A percentile compares a stretch with the other conserved stretches of the same genome.
Conservation (phyloP, 2,113 vertebrate species). For the Arothron firmamentum region DNA sequence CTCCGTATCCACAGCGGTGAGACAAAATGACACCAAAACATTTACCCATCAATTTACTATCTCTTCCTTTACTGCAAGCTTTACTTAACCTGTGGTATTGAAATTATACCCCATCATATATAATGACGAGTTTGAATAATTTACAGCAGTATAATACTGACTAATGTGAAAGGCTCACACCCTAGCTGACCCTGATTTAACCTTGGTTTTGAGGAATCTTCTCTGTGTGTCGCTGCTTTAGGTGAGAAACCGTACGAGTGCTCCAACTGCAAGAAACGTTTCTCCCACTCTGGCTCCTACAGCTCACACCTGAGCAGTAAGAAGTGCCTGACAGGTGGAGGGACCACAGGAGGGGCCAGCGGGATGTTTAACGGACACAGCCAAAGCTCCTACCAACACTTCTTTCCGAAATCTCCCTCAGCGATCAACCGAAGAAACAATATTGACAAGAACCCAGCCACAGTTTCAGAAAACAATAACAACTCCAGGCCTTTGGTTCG, state of each 20-base stretch:
- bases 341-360: conserved; percentile 30
- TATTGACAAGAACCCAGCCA: conserved; percentile 54
- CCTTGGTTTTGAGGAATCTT: conserved; percentile 4
- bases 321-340: conserved; percentile 73
- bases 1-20: conserved; percentile 83
- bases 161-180: conserved; percentile 14
- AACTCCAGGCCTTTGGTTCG: conserved; percentile 18
- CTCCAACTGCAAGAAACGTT: conserved; percentile 80
- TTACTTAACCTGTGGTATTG: conserved; percentile 31
- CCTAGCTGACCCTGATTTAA: conserved; percentile 15
- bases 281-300: conserved; percentile 83
- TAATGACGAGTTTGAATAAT: conserved; percentile 16
- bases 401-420: conserved; percentile 66
- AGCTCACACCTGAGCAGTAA: conserved; percentile 83
- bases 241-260: conserved; percentile 84
- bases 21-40: conserved; percentile 50
- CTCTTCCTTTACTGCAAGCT: conserved; percentile 44
- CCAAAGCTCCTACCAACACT: conserved; percentile 57
- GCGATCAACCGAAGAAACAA: conserved; percentile 52
- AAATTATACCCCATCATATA: conserved; percentile 42
- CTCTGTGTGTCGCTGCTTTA: conserved; percentile 39
- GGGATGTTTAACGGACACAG: conserved; percentile 60
- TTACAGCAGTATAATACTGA: conserved; percentile 12
- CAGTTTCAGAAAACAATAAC: conserved; percentile 42
- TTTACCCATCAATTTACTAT: conserved; percentile 37